phyloP scores from a whole-genome alignment of 2,888 invertebrate species.

The Ophraella communa region DNA sequence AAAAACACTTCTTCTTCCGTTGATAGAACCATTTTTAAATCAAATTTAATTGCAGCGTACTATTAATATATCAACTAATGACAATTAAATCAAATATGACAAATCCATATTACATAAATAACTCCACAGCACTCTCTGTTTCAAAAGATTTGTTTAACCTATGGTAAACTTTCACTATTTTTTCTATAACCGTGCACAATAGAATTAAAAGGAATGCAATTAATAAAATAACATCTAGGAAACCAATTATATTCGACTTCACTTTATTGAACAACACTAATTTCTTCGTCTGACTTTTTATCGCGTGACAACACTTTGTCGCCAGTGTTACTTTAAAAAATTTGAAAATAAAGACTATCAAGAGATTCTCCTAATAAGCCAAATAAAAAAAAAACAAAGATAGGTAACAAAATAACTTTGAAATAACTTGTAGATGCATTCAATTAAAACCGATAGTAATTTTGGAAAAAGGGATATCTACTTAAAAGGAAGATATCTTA shows the following conservation, averaged over 20 bases:
- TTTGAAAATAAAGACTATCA: neutral
- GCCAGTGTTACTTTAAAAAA: conserved; percentile 1
- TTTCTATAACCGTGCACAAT: too few species aligned
- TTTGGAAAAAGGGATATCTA: neutral
- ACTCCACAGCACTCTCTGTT: too few species aligned
- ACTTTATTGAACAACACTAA: conserved; percentile 2
- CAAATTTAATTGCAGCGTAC: too few species aligned
- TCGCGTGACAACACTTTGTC: conserved; percentile 3
- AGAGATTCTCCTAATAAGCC: neutral
- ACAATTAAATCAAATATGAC: too few species aligned
- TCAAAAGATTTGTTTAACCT: too few species aligned
- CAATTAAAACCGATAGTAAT: conserved; percentile 1
- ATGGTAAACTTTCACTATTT: too few species aligned
- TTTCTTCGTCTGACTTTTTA: conserved; percentile 9
- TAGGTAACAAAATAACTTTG: conserved; percentile 6
- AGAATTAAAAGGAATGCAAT: neutral
- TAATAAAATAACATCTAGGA: neutral
- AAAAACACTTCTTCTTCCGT: too few species aligned
- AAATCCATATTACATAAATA: too few species aligned
- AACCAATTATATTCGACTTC: neutral
- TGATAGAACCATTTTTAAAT: too few species aligned
- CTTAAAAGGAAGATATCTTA: conserved; percentile 1
- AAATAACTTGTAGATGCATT: conserved; percentile 7
- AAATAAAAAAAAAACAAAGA: neutral
- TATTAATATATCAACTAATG: too few species aligned